Evolutionary conservation across 2,888 invertebrate species (phyloP), one percentile per base, ranked within the genome.

Genomic region (Catonia carolina): DNA sequence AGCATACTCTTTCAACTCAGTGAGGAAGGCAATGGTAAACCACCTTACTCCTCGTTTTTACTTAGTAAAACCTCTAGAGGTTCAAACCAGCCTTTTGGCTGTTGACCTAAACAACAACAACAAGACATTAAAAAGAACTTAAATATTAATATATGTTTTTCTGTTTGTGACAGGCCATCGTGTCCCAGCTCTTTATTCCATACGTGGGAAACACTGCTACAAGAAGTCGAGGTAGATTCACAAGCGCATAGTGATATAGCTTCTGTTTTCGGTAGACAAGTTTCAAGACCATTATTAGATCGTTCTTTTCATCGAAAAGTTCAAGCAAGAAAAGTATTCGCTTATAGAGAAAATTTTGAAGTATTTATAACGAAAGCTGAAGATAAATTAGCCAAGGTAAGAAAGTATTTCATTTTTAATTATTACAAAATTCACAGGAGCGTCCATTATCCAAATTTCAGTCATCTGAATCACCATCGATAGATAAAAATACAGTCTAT

Each of bases 161-260:
- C 67, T 68, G 33, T 41, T 17, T 53, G 52, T 65, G 62, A 2
- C 76, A 89, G 89, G 73, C 86, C 88, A 60, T 80, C 85, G 60
- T 88, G 87, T 68, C 84, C 85, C 54, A 81, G 85, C 75, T 85
- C 87, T 42, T 79, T 93, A 68, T 91, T 91, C 73, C 87, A 91
- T 71, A 85, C 88, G 59, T 93, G 93, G 93, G 93, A 93, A 74
- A 86, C 85, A 61, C 78, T 93, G 59, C 82, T 93, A 59, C 90
- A 92, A 71, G 92, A 93, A 73, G 89, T 91, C 60, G 93, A 93
- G 75, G 85, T 89, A 36, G 92, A 93, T 71, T 89, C 91, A 17
- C 80, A 89, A 70, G 84, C 89, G 45, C 85, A 89, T 73, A 85
- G 85, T 69, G 92, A 91, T 70, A 85, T 93, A 61, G 86, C 92